Conservation (phyloP, 1,140 invertebrate genomes). For the Oreohelix idahoensis region DNA sequence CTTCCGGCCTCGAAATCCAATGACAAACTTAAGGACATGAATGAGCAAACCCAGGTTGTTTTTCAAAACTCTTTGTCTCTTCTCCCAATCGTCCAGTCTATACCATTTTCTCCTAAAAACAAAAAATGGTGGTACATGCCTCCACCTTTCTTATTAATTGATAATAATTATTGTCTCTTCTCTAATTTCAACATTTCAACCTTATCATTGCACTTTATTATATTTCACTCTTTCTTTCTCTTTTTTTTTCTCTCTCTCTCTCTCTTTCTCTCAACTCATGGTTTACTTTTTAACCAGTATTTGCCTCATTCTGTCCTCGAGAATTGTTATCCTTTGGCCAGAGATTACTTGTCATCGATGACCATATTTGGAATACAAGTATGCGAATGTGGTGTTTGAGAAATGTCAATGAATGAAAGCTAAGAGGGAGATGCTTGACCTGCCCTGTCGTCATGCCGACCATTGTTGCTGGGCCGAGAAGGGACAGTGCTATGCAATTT, state of each 20-base stretch:
- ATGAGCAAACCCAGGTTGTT: too few species aligned
- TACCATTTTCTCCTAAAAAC: too few species aligned
- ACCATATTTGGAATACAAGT: background rate
- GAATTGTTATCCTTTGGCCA: background rate
- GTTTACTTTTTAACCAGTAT: background rate
- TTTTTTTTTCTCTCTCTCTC: conserved; percentile 1
- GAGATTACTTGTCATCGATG: background rate
- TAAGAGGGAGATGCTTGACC: background rate
- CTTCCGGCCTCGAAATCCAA: conserved; percentile 10
- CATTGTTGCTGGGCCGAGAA: background rate
- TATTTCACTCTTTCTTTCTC: too few species aligned
- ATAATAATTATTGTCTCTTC: too few species aligned
- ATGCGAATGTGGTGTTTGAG: background rate
- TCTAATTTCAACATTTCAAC: too few species aligned
- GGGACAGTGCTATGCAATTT: background rate
- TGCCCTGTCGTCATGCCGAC: background rate
- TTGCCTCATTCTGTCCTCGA: background rate
- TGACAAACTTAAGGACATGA: conserved; percentile 11
- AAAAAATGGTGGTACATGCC: too few species aligned
- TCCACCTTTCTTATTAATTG: too few species aligned
- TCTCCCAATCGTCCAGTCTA: too few species aligned
- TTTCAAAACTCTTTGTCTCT: too few species aligned
- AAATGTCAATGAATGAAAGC: background rate
- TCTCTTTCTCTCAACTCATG: background rate
- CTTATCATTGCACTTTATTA: too few species aligned